Conservation (phyloP, 2,888 invertebrate species). For the Macaria liturata region DNA sequence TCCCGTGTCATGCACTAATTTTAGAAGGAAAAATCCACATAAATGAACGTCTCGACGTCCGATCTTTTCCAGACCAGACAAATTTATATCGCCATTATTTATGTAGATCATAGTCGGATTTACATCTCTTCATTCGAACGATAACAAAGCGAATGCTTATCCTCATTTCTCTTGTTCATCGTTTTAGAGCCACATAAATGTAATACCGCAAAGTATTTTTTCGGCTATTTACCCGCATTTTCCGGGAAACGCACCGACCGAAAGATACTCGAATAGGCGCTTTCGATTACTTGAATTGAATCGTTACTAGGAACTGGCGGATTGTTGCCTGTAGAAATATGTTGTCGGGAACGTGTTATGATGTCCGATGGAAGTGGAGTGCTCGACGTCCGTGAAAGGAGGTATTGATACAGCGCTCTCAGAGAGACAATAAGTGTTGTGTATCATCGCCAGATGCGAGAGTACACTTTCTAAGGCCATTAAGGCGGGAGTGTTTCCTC, state of each 20-base stretch:
- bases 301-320: slow-evolving; percentile 3
- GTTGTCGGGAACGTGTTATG: slow-evolving; percentile 6
- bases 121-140: slow-evolving; percentile 14
- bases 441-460: slow-evolving; percentile 21
- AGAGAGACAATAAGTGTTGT: slow-evolving; percentile 6
- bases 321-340: not conserved
- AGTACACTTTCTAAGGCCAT: slow-evolving; percentile 24
- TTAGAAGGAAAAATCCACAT: slow-evolving; percentile 56
- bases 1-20: slow-evolving; percentile 65
- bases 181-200: not conserved
- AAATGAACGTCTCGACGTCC: slow-evolving; percentile 44
- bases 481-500: slow-evolving; percentile 20
- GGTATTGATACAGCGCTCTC: slow-evolving; percentile 19
- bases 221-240: slow-evolving; percentile 10
- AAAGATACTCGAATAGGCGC: too few relatives aligned
- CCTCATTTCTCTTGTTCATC: slow-evolving; percentile 9
- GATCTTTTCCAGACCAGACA: too few relatives aligned
- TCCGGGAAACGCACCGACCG: slow-evolving; percentile 8
- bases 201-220: too few relatives aligned
- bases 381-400: slow-evolving; percentile 26
- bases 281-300: slow-evolving; percentile 19
- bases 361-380: slow-evolving; percentile 18
- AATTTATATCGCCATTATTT: slow-evolving; percentile 1
- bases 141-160: slow-evolving; percentile 21
- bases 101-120: slow-evolving; percentile 34